Conservation (phyloP, 2,113 vertebrate species). For the Hippotragus niger region DNA sequence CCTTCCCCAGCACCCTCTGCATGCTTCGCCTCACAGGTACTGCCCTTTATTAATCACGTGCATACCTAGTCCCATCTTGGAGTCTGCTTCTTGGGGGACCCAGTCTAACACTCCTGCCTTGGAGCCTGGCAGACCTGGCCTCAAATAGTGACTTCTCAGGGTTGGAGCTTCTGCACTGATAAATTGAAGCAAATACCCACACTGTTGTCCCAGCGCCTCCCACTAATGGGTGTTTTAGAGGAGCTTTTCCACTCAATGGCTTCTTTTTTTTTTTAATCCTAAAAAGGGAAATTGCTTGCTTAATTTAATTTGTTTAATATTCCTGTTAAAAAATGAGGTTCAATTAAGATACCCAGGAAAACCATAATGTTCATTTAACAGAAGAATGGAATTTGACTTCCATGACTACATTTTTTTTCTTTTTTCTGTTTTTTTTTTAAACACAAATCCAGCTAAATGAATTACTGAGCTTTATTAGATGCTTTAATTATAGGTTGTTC, state of each 20-base stretch:
- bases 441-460: slow-evolving; percentile 71
- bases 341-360: slow-evolving; percentile 80
- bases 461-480: slow-evolving; percentile 81
- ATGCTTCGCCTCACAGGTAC: too few species aligned
- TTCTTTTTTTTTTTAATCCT: slow-evolving; percentile 19
- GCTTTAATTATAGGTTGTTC: slow-evolving; percentile 83
- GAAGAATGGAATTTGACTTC: slow-evolving; percentile 76
- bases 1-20: background rate
- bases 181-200: slow-evolving; percentile 11
- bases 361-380: slow-evolving; percentile 80
- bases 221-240: slow-evolving; percentile 71
- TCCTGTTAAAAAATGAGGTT: slow-evolving; percentile 75
- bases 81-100: background rate
- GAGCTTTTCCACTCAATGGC: slow-evolving; percentile 54
- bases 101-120: background rate
- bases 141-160: background rate
- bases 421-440: slow-evolving; percentile 1
- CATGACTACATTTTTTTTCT: slow-evolving; percentile 58
- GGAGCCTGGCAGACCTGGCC: background rate
- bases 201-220: background rate
- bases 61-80: background rate
- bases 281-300: slow-evolving; percentile 79
- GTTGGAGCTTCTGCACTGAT: background rate
- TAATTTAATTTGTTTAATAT: slow-evolving; percentile 84
- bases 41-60: accelerated